phyloP scores from a whole-genome alignment of 2,797 vertebrate species.

The Dipus sagitta region DNA sequence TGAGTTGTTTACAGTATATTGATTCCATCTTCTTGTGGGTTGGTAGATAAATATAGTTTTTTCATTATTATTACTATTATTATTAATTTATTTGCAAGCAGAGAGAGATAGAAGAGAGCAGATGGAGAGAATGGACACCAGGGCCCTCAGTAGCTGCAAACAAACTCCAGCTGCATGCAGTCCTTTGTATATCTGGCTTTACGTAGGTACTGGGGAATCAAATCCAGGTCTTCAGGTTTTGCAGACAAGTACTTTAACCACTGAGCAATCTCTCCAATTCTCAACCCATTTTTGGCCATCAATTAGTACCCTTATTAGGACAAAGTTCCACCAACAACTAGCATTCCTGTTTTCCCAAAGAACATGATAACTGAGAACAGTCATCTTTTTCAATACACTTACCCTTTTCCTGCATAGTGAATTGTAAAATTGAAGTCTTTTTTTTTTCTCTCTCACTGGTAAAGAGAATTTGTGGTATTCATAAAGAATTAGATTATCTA shows the following conservation, averaged over 20 bases:
- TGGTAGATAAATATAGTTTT: neutral
- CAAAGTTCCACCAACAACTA: neutral
- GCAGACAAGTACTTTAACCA: too few species aligned
- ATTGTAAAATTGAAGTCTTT: constrained; percentile 52
- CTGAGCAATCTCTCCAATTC: neutral
- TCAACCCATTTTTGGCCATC: neutral
- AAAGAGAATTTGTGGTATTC: neutral
- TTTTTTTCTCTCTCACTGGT: constrained; percentile 22
- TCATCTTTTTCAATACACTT: neutral
- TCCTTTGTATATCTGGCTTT: too few species aligned
- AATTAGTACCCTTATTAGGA: neutral
- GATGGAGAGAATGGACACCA: too few species aligned
- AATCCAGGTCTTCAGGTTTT: too few species aligned
- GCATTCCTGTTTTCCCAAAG: neutral
- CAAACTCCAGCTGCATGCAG: too few species aligned
- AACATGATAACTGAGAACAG: neutral
- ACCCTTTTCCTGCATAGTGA: constrained; percentile 3
- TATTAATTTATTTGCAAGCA: too few species aligned
- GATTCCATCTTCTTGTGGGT: neutral
- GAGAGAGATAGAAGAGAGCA: too few species aligned
- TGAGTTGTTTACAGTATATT: neutral
- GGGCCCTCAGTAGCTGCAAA: too few species aligned
- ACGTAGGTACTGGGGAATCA: too few species aligned
- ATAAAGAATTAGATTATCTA: constrained; percentile 60
- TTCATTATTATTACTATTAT: too few species aligned